Evolutionary conservation across 2,888 invertebrate genomes (phyloP).

Genomic region (Andrena fulva): DNA sequence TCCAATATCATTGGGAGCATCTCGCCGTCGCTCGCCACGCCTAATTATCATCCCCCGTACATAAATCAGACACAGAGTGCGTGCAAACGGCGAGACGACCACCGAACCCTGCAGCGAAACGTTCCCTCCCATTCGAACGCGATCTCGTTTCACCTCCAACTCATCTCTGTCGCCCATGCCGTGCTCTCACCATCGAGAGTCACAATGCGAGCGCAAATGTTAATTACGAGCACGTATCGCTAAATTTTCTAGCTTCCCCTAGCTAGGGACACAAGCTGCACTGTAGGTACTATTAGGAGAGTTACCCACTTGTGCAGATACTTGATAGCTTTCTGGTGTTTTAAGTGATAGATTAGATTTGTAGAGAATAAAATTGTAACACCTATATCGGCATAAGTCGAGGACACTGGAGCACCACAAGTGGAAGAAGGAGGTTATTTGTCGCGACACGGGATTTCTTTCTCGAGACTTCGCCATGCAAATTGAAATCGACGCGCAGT

Average conservation of each 20-base stretch:
- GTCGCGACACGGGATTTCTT: not conserved
- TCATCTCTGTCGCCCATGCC: too few species aligned
- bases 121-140: not conserved
- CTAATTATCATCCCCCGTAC: constrained; percentile 67
- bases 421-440: not conserved
- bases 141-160: too few species aligned
- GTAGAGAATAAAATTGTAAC: too few species aligned
- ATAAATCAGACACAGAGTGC: not conserved
- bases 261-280: too few species aligned
- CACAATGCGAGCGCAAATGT: too few species aligned
- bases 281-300: too few species aligned
- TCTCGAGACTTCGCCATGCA: not conserved
- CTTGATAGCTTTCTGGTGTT: too few species aligned
- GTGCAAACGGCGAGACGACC: constrained; percentile 17
- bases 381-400: not conserved
- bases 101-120: not conserved
- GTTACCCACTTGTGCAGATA: too few species aligned
- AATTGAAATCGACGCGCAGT: constrained; percentile 14
- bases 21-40: constrained; percentile 64
- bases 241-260: too few species aligned
- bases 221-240: too few species aligned
- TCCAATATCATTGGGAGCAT: constrained; percentile 75
- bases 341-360: too few species aligned
- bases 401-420: not conserved
- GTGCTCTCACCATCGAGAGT: too few species aligned